Evolutionary conservation across 2,113 vertebrate genomes (phyloP), one percentile per base, ranked within the genome.

Genomic region (Aphyosemion australe): DNA sequence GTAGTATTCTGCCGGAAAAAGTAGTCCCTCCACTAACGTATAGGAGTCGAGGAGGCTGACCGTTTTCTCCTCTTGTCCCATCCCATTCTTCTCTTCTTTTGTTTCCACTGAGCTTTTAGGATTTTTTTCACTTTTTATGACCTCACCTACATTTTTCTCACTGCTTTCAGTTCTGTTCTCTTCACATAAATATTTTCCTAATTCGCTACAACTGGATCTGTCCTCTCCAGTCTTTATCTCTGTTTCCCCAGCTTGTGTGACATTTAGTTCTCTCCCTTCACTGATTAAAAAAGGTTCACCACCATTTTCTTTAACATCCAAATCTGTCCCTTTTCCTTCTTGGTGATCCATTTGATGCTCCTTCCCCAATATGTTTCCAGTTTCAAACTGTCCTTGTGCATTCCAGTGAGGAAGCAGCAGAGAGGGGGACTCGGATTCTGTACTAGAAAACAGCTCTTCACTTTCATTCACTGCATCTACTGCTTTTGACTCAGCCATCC

Each of bases 1-100:
- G 1, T 91, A 91, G 74, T 91, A 91, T 55, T 91, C 89, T 8
- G 50, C 77, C 2, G 89, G 89, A 48, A 85, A 91, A 65, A 85
- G 70, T 1, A 88, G 79, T 61, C 89, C 89, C 2, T 91, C 89
- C 49, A 86, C 82, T 14, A 88, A 13, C 0, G 86, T 89, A 53
- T 86, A 88, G 16, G 86, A 87, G 37, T 84, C 86, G 6, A 76
- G 5, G 32, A 85, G 48, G 14, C 68, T 6, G 0, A 0, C 61
- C 0, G 19, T 43, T 7, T 69, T 68, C 6, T 26, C 51, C 20
- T 55, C 61, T 41, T 9, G 57, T 26, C 14, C 46, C 7, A 13
- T 47, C 2, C 45, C 57, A 15, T 9, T 32, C 21, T 58, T 68
- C 65, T 67, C 66, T 19, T 50, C 68, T 41, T 66, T 76, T 15